These are phyloP conservation scores for Sinohyriopsis cumingii DNA, from an alignment of 2,888 invertebrate genomes.

Conservation along the genomic window DNA sequence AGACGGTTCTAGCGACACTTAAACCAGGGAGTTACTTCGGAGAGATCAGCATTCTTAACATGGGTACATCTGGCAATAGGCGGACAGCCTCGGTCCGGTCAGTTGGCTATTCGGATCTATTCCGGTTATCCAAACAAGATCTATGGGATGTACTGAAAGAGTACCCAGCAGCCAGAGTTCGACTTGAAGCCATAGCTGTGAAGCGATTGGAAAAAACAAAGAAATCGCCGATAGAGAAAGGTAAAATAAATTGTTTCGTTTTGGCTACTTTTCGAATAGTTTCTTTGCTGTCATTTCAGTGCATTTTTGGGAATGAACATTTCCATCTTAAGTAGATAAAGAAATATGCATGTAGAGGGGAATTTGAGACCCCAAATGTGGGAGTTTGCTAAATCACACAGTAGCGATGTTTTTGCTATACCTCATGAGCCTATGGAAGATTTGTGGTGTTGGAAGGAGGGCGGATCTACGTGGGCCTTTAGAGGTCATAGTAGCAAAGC, in stretches of 20 bases:
- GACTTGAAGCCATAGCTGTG: conserved; percentile 96
- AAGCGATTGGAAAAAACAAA: conserved; percentile 98
- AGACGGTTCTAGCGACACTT: conserved; percentile 95
- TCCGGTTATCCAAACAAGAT: conserved; percentile 98
- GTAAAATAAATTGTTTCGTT: conserved; percentile 23
- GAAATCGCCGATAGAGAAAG: conserved; percentile 75
- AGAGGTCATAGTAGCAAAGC: too few species aligned
- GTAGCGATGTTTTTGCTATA: too few species aligned
- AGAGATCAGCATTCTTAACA: conserved; percentile 95
- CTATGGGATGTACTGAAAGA: conserved; percentile 97
- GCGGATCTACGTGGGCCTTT: too few species aligned
- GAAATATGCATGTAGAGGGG: too few species aligned
- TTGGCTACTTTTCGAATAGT: background rate
- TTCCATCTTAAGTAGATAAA: too few species aligned
- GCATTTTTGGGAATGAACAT: too few species aligned
- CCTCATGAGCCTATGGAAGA: too few species aligned
- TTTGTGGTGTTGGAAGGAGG: too few species aligned
- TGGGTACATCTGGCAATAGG: conserved; percentile 97
- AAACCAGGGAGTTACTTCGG: conserved; percentile 99
- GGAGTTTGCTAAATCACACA: too few species aligned
- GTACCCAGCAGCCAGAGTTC: conserved; percentile 78
- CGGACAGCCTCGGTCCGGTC: conserved; percentile 98
- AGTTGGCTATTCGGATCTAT: conserved; percentile 98
- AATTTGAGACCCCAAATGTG: too few species aligned
- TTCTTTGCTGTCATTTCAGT: too few species aligned